Percentiles rank a stretch among this genome's conserved stretches.
phyloP scores from a whole-genome alignment of 1,140 invertebrate species.

The Drosophila lini region DNA sequence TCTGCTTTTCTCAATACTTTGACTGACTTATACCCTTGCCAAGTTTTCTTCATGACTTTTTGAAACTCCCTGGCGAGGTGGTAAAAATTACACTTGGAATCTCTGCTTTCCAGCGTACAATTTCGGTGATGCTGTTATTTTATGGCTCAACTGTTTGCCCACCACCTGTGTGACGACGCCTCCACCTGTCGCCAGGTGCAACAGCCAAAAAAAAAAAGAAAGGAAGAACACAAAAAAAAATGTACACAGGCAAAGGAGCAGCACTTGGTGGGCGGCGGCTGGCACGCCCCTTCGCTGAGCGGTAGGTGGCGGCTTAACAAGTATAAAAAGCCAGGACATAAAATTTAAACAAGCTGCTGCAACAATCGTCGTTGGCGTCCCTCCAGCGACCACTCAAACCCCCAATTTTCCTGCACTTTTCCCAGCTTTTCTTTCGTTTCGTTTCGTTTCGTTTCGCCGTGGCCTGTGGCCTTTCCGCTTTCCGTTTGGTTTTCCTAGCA shows the following conservation, averaged over 20 bases:
- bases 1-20: not conserved
- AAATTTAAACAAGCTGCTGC: conserved; percentile 64
- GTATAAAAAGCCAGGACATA: conserved; percentile 50
- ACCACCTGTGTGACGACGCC: conserved; percentile 30
- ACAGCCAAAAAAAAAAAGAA: conserved; percentile 1
- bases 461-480: conserved; percentile 29
- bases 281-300: conserved; percentile 12
- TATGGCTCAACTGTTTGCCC: conserved; percentile 22
- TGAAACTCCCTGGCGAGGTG: not conserved
- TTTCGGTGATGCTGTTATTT: conserved; percentile 23
- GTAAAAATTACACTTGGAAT: conserved; percentile 33
- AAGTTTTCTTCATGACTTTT: conserved; percentile 15
- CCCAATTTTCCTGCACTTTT: conserved; percentile 2
- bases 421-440: conserved; percentile 15
- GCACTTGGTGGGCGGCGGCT: conserved; percentile 1
- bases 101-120: not conserved
- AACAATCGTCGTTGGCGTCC: conserved; percentile 23
- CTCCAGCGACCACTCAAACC: conserved; percentile 1
- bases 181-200: conserved; percentile 26
- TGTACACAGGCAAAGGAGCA: not conserved
- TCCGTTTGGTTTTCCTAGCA: conserved; percentile 45
- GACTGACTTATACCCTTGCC: conserved; percentile 15
- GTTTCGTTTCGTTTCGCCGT: not conserved
- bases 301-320: conserved; percentile 24
- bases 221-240: not conserved